Conservation (phyloP, 2,888 invertebrate species). For the Orthosia cruda region DNA sequence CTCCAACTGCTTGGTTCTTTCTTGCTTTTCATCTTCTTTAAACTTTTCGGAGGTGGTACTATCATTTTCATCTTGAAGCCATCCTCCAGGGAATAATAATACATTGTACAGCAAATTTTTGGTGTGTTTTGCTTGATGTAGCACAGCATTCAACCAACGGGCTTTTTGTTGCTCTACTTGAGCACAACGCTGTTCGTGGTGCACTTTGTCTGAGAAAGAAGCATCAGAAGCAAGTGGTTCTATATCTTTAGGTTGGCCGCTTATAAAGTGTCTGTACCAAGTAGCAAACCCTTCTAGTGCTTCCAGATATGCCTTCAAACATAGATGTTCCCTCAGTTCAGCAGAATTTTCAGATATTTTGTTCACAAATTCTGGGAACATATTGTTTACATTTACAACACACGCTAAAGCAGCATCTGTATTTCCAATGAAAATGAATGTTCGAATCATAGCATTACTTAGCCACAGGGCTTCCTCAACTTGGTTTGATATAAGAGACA, state of each 20-base stretch:
- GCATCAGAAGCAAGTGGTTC: slow-evolving; percentile 92
- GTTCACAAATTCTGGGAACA: slow-evolving; percentile 84
- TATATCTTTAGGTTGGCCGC: slow-evolving; percentile 95
- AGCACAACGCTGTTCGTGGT: slow-evolving; percentile 96
- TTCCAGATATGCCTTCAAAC: slow-evolving; percentile 96
- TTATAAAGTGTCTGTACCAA: slow-evolving; percentile 97
- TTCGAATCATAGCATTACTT: slow-evolving; percentile 97
- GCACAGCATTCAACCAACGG: slow-evolving; percentile 94
- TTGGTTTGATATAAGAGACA: slow-evolving; percentile 95
- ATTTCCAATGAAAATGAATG: slow-evolving; percentile 96
- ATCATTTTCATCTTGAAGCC: slow-evolving; percentile 95
- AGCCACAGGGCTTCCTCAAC: slow-evolving; percentile 96
- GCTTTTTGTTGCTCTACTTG: slow-evolving; percentile 95
- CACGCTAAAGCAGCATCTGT: slow-evolving; percentile 96
- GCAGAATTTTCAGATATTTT: slow-evolving; percentile 85
- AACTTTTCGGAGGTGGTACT: slow-evolving; percentile 88
- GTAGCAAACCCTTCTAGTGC: slow-evolving; percentile 97
- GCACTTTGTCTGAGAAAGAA: slow-evolving; percentile 97
- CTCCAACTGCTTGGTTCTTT: slow-evolving; percentile 94
- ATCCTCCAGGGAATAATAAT: slow-evolving; percentile 97
- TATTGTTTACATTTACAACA: slow-evolving; percentile 87
- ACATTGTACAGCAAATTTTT: slow-evolving; percentile 96
- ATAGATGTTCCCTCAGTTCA: slow-evolving; percentile 95
- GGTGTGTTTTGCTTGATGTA: slow-evolving; percentile 94
- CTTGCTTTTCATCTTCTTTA: slow-evolving; percentile 87